These are phyloP conservation scores for Anthophora plumipes DNA, from an alignment of 2,888 invertebrate species.

Conservation along the genomic window DNA sequence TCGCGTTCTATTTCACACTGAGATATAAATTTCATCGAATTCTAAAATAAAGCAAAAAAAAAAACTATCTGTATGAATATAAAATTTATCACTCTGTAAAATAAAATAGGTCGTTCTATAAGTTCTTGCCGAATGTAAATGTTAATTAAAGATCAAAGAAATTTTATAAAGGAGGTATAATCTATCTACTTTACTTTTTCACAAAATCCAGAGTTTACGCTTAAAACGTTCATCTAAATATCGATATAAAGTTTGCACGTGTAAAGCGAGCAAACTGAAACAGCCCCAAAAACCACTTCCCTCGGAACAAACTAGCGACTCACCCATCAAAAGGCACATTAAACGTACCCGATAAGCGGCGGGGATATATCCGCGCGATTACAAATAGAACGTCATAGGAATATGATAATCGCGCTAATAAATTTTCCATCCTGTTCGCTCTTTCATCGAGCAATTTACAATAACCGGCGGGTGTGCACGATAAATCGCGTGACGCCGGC, in stretches of 20 bases:
- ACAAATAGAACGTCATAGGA: conserved; percentile 29
- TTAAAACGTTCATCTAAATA: background rate
- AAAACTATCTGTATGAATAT: no score
- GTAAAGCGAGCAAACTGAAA: background rate
- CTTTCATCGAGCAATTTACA: conserved; percentile 54
- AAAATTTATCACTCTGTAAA: background rate
- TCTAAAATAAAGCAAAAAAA: no score
- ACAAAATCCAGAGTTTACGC: no score
- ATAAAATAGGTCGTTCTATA: no score
- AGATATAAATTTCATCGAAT: no score
- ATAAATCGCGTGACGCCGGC: conserved; percentile 56
- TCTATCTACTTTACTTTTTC: no score
- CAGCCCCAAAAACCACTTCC: background rate
- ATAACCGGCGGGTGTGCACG: conserved; percentile 37
- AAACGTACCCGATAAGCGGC: background rate
- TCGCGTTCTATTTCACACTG: no score
- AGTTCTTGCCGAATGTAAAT: no score
- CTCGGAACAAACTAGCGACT: background rate
- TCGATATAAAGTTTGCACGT: background rate
- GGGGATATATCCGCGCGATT: background rate
- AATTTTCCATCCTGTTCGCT: conserved; percentile 41
- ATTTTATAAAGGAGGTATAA: no score
- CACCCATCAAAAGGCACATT: background rate
- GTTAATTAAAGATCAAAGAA: no score
- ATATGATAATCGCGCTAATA: conserved; percentile 43